These are phyloP conservation scores for Alosa sapidissima DNA, from an alignment of 2,797 vertebrate genomes.

Conservation along the genomic window DNA sequence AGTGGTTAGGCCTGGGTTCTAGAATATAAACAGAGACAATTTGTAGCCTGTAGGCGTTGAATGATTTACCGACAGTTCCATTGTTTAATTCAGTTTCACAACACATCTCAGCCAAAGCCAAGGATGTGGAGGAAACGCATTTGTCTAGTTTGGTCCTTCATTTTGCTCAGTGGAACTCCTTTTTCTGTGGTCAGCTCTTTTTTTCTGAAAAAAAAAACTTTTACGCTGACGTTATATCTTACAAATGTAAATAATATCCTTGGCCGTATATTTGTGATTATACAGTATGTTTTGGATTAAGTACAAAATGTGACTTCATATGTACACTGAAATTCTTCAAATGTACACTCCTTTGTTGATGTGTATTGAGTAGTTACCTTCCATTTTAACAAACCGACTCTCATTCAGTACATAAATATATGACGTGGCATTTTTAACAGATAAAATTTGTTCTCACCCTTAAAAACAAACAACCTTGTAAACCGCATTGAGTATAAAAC, in stretches of 20 bases:
- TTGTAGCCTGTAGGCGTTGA: background rate
- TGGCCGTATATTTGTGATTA: too few relatives aligned
- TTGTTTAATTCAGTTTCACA: background rate
- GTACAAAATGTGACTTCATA: too few relatives aligned
- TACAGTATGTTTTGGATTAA: too few relatives aligned
- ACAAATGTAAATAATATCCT: background rate
- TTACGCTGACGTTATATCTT: too few relatives aligned
- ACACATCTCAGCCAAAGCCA: background rate
- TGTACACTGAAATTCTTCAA: background rate
- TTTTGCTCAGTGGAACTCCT: background rate
- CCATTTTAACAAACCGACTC: background rate
- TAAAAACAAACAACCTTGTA: constrained; percentile 16
- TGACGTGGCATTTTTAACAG: background rate
- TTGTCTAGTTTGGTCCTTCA: background rate
- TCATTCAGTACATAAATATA: background rate
- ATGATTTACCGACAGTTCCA: background rate
- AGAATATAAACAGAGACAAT: background rate
- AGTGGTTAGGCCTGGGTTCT: background rate
- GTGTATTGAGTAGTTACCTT: background rate
- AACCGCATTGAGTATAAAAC: background rate
- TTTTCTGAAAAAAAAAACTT: background rate
- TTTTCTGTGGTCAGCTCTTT: background rate
- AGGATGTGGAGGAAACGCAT: background rate
- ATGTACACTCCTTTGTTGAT: background rate
- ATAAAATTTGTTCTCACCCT: background rate